Base-by-base conservation (phyloP, 1,140 invertebrate genomes). In the Drosophila ficusphila region DNA sequence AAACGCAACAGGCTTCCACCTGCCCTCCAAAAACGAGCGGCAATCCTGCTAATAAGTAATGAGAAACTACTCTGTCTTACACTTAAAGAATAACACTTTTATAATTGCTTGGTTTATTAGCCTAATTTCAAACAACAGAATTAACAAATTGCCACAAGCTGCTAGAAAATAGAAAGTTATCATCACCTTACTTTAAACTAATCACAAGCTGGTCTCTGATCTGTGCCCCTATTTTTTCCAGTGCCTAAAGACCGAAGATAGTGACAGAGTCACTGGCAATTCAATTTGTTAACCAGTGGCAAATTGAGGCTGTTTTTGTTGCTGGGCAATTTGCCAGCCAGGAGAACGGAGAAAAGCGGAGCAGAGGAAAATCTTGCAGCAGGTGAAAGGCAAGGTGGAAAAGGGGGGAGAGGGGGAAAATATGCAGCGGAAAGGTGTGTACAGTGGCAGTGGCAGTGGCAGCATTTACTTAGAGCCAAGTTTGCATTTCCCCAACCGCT, bases 241-340 rank as follows among this genome's bases (percentile, higher is more conserved):
- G 38, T 64, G 54, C 5, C 0, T 4, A 19, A 23, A 47, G 33
- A 39, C 33, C 62, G 25, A 16, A 56, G 52, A 71, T 58, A 9
- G 33, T 21, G 16, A 34, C 16, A 41, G 42, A 77, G 44, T 74
- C 42, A 74, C 19, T 75, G 72, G 58, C 72, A 76, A 76, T 82
- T 78, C 79, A 82, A 82, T 78, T 82, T 82, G 78, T 58, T 81
- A 81, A 73, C 51, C 74, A 72, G 74, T 51, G 79, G 69, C 54
- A 78, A 83, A 85, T 82, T 70, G 65, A 46, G 48, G 53, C 27
- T 48, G 65, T 52, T 21, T 29, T 70, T 62, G 47, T 39, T 56
- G 53, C 36, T 60, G 61, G 76, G 53, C 77, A 79, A 76, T 23
- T 76, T 82, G 77, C 77, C 78, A 79, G 76, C 38, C 44, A 52